Percentiles rank a stretch among this genome's conserved stretches.
These are phyloP conservation scores for Trachops cirrhosus DNA, from an alignment of 2,797 vertebrate species.

Conservation along the genomic window DNA sequence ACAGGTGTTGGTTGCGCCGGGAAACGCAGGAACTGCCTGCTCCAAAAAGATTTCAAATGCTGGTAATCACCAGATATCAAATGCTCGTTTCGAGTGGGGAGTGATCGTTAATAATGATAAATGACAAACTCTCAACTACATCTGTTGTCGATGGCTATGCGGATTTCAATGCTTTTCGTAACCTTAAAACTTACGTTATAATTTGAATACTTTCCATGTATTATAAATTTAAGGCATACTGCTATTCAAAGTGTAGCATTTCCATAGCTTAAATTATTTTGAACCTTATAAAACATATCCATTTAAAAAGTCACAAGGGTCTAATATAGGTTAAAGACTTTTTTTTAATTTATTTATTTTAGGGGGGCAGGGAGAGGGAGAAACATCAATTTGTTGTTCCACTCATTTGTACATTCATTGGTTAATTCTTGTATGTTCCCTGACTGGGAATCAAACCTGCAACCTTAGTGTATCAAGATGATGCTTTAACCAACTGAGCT, in stretches of 20 bases:
- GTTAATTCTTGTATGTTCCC: not conserved
- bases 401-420: not conserved
- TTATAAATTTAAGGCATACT: not conserved
- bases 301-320: not conserved
- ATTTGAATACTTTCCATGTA: not conserved
- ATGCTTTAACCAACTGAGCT: not conserved
- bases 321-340: not conserved
- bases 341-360: not conserved
- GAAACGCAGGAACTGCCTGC: slow-evolving; percentile 92
- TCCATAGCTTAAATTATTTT: slow-evolving; percentile 18
- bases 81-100: not conserved
- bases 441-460: not conserved
- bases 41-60: slow-evolving; percentile 92
- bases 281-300: not conserved
- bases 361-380: not conserved
- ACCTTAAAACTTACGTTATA: not conserved
- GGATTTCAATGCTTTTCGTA: not conserved
- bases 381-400: not conserved
- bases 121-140: not conserved
- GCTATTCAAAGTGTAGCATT: not conserved
- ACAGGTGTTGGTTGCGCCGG: slow-evolving; percentile 93
- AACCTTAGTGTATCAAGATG: not conserved
- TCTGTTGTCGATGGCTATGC: not conserved
- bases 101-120: not conserved
- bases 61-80: too few relatives aligned